Base-by-base conservation (phyloP, 53 echinoderm and acorn worm species). In the Patiria pectinifera region DNA sequence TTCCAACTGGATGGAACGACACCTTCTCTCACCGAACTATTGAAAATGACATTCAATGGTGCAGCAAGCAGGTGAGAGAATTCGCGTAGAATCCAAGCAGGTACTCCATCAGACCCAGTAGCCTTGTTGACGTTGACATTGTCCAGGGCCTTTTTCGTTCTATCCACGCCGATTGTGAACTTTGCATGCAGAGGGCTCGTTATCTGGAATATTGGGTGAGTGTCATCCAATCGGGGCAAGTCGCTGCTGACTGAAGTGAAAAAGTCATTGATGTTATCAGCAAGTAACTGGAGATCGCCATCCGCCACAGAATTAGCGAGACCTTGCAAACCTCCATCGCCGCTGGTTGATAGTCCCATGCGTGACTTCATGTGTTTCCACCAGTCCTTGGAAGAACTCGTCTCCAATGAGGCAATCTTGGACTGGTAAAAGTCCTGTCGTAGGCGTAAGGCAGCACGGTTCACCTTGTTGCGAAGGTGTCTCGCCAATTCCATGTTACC, bases 61-160 rank as follows among this genome's bases (percentile, higher is more conserved):
- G 78, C 80, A 59, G 89, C 89, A 0, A 89, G 59, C 15, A 89
- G 0, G n/a, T n/a, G n/a, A n/a, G n/a, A n/a, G n/a, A n/a, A n/a
- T n/a, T 89, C 80, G 11, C 89, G 78, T 62, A 89, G 89, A 10
- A 78, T 78, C 89, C 59, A 85, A 19, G 88, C 61, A 15, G 89
- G 89, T 6, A 89, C 45, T 59, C 79, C 61, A 15, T 89, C 89
- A 0, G 89, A 11, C 14, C 89, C 89, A 5, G 78, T 16, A 4
- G 89, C 35, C 45, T 89, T 89, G 45, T 77, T 89, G n/a, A 89
- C 89, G 9, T 89, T 76, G 62, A 89, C 4, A 1, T 76, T 78
- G 18, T 26, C 18, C 21, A 89, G 89, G 10, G 77, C 21, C n/a
- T 74, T 89, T 89, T 59, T n/a, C n/a, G 62, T 89, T 19, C 2